Percentiles rank a stretch among this genome's conserved stretches.
phyloP scores from a whole-genome alignment of 2,113 vertebrate genomes.

The Galeopterus variegatus region DNA sequence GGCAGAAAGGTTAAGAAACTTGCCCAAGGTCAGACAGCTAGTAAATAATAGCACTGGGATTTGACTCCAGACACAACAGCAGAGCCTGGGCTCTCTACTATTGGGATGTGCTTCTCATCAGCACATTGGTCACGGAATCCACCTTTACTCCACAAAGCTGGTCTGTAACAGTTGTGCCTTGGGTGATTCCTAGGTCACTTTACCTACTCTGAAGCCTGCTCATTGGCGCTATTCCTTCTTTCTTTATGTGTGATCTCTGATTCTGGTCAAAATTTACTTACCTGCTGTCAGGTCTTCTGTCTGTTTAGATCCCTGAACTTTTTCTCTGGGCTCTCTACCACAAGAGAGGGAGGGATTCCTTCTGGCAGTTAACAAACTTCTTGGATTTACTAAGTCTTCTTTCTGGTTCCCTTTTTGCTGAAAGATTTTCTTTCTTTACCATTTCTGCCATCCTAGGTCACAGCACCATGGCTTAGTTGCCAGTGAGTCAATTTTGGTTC shows the following conservation, averaged over 20 bases:
- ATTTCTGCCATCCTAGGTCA: background rate
- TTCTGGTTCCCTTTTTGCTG: constrained; percentile 3
- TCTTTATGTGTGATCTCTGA: background rate
- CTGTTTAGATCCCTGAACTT: background rate
- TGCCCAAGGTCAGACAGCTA: background rate
- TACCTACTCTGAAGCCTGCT: background rate
- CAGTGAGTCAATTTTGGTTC: background rate
- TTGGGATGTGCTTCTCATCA: background rate
- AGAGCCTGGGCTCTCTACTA: background rate
- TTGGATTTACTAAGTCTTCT: background rate
- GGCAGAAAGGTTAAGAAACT: background rate
- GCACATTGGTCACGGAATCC: background rate
- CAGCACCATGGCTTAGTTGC: background rate
- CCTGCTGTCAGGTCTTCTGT: background rate
- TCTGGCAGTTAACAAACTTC: background rate
- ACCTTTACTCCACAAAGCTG: background rate
- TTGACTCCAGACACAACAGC: background rate
- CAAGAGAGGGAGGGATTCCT: background rate
- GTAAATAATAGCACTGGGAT: background rate
- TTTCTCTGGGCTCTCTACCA: background rate
- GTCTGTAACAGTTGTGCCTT: background rate
- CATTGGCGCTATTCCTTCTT: background rate
- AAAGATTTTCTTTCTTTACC: background rate
- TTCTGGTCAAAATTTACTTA: background rate
- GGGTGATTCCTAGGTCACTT: background rate